Conservation (phyloP, 1,140 invertebrate species). For the Lepidurus apus region DNA sequence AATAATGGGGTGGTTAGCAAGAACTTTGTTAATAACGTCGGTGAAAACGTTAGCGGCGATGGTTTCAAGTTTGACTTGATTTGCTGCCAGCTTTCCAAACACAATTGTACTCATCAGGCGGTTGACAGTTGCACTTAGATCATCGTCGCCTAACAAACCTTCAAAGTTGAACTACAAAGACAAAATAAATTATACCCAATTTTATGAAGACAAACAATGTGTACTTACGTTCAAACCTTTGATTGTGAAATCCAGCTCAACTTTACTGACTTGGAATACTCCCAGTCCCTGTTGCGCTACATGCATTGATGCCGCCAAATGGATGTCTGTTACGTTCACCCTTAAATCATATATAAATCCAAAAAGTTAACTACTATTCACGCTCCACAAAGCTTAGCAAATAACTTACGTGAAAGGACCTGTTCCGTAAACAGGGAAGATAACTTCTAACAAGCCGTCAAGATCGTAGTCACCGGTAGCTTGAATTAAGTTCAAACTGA, state of each 20-base stretch:
- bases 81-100: not conserved
- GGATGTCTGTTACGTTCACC: constrained; percentile 25
- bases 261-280: not conserved
- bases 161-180: constrained; percentile 31
- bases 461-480: constrained; percentile 24
- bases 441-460: constrained; percentile 24
- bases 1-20: constrained; percentile 11
- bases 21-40: constrained; percentile 21
- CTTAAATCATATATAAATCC: not conserved
- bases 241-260: constrained; percentile 23
- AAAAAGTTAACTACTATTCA: not conserved
- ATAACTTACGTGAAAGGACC: constrained; percentile 31
- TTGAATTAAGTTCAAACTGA: constrained; percentile 19
- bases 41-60: not conserved
- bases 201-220: not conserved
- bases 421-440: constrained; percentile 30
- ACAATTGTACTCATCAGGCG: constrained; percentile 26
- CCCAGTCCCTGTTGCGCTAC: not conserved
- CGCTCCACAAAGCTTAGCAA: not conserved
- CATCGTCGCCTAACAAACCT: not conserved
- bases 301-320: constrained; percentile 26
- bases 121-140: constrained; percentile 24
- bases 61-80: not conserved
- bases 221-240: constrained; percentile 23
- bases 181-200: not conserved